Evolutionary conservation across 2,797 vertebrate genomes (phyloP).

Genomic region (Gymnothorax javanicus): DNA sequence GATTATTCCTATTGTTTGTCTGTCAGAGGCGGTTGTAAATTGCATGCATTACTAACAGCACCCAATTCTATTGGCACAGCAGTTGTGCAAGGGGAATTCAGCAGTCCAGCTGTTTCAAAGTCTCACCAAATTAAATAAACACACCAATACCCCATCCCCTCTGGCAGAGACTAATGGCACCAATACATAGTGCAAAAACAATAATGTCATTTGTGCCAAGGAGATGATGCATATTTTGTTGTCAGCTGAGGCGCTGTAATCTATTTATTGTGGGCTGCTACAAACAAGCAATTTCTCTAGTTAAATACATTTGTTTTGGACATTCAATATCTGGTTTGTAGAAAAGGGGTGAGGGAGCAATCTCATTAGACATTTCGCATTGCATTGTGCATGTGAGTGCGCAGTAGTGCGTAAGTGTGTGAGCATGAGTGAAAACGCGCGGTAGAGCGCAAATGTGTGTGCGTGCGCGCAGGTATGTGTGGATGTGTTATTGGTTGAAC

Average conservation of each 20-base stretch:
- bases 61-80: conserved; percentile 69
- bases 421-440: too few species aligned
- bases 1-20: conserved; percentile 73
- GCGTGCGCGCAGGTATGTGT: too few species aligned
- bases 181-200: conserved; percentile 74
- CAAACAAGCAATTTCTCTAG: conserved; percentile 29
- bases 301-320: conserved; percentile 30
- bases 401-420: neutral
- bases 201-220: conserved; percentile 63
- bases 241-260: conserved; percentile 10
- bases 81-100: conserved; percentile 65
- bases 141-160: conserved; percentile 45
- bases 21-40: conserved; percentile 71
- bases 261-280: conserved; percentile 23
- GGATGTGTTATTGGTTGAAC: neutral
- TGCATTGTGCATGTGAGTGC: neutral
- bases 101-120: conserved; percentile 65
- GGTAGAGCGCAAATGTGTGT: too few species aligned
- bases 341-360: neutral
- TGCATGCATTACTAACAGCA: conserved; percentile 59
- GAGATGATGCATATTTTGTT: conserved; percentile 8
- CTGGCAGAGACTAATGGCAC: conserved; percentile 74
- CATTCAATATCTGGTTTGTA: conserved; percentile 8
- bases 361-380: neutral
- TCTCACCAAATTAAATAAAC: conserved; percentile 70